Evolutionary conservation across 1,140 invertebrate genomes (phyloP).

Genomic region (Branchinecta lynchi): DNA sequence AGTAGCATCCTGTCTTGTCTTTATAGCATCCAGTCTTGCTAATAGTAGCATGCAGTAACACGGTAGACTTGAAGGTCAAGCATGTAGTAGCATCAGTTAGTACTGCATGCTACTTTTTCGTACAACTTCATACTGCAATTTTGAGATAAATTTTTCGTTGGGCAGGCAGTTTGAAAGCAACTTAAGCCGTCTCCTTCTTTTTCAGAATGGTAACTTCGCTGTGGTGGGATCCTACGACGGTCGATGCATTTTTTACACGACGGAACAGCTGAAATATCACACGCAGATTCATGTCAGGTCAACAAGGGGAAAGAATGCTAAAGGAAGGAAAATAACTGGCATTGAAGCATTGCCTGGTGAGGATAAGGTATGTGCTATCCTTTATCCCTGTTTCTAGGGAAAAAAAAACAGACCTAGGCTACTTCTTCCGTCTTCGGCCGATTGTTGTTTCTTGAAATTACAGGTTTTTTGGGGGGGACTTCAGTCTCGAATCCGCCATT

Average conservation of each 20-base stretch:
- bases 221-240: slow-evolving; percentile 97
- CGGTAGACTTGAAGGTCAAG: too few relatives aligned
- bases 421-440: background rate
- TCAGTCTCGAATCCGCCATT: too few relatives aligned
- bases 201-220: slow-evolving; percentile 82
- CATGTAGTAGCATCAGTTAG: too few relatives aligned
- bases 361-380: slow-evolving; percentile 47
- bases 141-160: too few relatives aligned
- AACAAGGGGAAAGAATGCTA: slow-evolving; percentile 81
- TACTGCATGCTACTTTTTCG: too few relatives aligned
- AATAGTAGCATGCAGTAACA: too few relatives aligned
- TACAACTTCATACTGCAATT: too few relatives aligned
- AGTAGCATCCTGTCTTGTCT: too few relatives aligned
- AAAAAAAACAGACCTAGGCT: background rate
- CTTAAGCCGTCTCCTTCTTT: slow-evolving; percentile 15
- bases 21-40: too few relatives aligned
- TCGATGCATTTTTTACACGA: slow-evolving; percentile 93
- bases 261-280: slow-evolving; percentile 94
- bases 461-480: too few relatives aligned
- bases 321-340: slow-evolving; percentile 87
- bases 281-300: slow-evolving; percentile 93
- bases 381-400: background rate
- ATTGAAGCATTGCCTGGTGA: slow-evolving; percentile 93
- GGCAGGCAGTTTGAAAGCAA: too few relatives aligned
- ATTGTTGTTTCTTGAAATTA: background rate